Conservation (phyloP, 2,113 vertebrate species). For the Microtus montanus region DNA sequence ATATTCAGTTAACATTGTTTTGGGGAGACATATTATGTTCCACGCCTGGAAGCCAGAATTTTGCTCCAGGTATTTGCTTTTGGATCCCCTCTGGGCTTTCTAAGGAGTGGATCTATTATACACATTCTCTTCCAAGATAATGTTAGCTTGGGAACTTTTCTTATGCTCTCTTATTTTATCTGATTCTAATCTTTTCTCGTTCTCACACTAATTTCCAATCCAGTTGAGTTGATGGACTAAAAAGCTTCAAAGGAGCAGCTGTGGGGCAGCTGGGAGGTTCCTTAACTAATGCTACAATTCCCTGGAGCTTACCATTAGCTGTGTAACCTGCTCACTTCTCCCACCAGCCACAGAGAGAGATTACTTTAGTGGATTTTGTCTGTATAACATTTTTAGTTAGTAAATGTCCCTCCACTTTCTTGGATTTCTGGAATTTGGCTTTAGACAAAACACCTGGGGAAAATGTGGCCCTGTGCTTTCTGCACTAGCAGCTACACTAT, state of each 20-base stretch:
- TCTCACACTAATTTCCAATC: background rate
- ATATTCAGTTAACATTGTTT: slow-evolving; percentile 11
- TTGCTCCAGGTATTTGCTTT: slow-evolving; percentile 29
- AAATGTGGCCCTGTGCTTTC: background rate
- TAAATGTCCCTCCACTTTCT: background rate
- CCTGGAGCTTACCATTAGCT: background rate
- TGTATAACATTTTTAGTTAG: background rate
- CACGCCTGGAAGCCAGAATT: background rate
- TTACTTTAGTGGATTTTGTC: background rate
- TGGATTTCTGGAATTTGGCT: background rate
- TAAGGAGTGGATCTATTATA: background rate
- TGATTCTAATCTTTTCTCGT: background rate
- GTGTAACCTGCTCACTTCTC: background rate
- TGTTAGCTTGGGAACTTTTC: background rate
- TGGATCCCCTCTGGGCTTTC: slow-evolving; percentile 13
- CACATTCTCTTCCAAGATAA: slow-evolving; percentile 18
- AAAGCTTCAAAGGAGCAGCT: background rate
- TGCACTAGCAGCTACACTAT: background rate
- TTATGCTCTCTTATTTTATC: background rate
- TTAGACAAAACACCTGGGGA: background rate
- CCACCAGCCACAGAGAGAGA: background rate
- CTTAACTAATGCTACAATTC: background rate
- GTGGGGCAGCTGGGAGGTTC: background rate
- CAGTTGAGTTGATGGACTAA: background rate
- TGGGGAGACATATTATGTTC: slow-evolving; percentile 10